Base-by-base conservation (phyloP, 2,888 invertebrate species). In the Drosophila tripunctata region DNA sequence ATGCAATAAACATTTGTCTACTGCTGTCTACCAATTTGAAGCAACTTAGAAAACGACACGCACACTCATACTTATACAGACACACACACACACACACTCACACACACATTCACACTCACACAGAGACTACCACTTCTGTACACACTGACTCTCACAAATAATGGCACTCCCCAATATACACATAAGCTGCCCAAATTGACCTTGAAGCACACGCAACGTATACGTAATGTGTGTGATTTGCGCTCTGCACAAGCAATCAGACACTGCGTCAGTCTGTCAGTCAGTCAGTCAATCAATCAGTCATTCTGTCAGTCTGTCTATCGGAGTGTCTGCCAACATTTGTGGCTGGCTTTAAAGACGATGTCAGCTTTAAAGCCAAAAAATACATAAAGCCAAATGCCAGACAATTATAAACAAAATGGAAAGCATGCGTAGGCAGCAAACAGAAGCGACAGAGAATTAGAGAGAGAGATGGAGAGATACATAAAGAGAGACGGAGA, bases 361-460 rank as follows among this genome's bases (percentile, higher is more conserved):
- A 21, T 19, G 50, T 50, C 36, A 17, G 70, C 63, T 40, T 70
- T 70, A 66, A 70, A 55, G 54, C 21, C 38, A 30, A 33, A 44
- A 12, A 40, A 17, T 2, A 51, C 44, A 66, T 38, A 22, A 45
- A 40, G n/a, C n/a, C 21, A 40, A 57, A 63, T 44, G 43, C 48
- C 68, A 52, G 58, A 75, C 69, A 72, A 72, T 72, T 72, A 72
- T 75, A 64, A 71, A 71, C 64, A 68, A 63, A 68, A 68, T 63
- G 47, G 45, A 61, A 55, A 56, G 70, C 52, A 43, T 45, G 27
- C 50, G 55, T 60, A 51, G 67, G 51, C 74, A 70, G 31, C 60
- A 17, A 30, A 27, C 2, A 10, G 27, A 10, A 27, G 27, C 8
- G 3, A 8, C 10, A 27, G 10, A 3, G 8, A 24, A 8, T 8